Conservation (phyloP, 2,797 vertebrate genomes). For the Myiothlypis coronata region DNA sequence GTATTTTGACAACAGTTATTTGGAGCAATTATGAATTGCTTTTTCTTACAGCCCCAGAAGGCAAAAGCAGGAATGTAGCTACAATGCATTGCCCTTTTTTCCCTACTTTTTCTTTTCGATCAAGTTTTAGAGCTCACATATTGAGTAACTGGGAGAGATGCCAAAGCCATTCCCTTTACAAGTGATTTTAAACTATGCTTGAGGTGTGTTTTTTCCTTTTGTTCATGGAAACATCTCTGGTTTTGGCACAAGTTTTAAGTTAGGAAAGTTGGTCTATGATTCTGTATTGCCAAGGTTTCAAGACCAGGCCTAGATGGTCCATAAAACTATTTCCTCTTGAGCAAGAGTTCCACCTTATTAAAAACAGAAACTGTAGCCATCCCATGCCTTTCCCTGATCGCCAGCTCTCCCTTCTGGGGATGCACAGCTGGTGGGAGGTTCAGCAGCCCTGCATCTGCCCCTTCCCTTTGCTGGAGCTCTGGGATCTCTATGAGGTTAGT, state of each 20-base stretch:
- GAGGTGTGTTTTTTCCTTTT: constrained; percentile 53
- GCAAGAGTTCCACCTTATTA: constrained; percentile 26
- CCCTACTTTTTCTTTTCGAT: constrained; percentile 44
- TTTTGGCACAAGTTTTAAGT: constrained; percentile 57
- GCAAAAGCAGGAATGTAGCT: constrained; percentile 44
- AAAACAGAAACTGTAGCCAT: not conserved
- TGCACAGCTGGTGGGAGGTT: not conserved
- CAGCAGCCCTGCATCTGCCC: rapidly evolving
- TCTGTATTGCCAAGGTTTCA: constrained; percentile 41
- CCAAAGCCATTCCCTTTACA: constrained; percentile 52
- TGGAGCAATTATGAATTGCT: constrained; percentile 60
- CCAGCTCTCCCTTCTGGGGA: not conserved
- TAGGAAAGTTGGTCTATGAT: constrained; percentile 52
- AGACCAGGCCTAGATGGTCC: constrained; percentile 43
- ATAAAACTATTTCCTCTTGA: constrained; percentile 48
- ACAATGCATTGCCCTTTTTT: not conserved
- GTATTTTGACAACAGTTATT: constrained; percentile 42
- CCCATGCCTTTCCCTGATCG: not conserved
- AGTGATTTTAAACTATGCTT: constrained; percentile 55
- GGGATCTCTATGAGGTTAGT: not conserved
- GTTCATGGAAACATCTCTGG: constrained; percentile 67
- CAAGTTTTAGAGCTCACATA: constrained; percentile 50
- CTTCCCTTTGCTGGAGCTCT: not conserved
- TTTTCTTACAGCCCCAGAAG: constrained; percentile 22
- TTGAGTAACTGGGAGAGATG: constrained; percentile 61